Conservation (phyloP, 2,888 invertebrate genomes). For the Dasypogon diadema region DNA sequence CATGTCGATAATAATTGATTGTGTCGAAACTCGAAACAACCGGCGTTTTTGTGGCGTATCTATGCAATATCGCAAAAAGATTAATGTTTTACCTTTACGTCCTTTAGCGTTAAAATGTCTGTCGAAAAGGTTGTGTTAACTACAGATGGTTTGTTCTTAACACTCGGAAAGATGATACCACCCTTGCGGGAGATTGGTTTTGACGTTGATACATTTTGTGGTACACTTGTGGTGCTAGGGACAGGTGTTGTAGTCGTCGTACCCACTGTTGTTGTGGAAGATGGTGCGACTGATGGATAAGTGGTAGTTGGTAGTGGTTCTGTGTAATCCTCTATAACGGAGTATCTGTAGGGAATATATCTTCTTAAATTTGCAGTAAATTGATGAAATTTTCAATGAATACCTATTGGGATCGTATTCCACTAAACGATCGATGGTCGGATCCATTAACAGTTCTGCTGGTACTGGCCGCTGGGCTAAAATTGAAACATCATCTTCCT, state of each 20-base stretch:
- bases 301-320: conserved; percentile 65
- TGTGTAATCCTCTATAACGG: conserved; percentile 65
- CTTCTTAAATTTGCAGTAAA: conserved; percentile 27
- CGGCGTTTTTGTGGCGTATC: neutral
- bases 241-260: conserved; percentile 58
- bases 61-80: neutral
- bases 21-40: too few species aligned
- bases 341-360: conserved; percentile 61
- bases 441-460: conserved; percentile 79
- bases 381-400: neutral
- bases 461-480: conserved; percentile 82
- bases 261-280: conserved; percentile 58
- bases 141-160: conserved; percentile 90
- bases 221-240: conserved; percentile 37
- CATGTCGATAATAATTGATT: neutral
- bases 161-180: conserved; percentile 90
- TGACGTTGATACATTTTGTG: conserved; percentile 61
- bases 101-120: conserved; percentile 82
- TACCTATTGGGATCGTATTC: conserved; percentile 83
- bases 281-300: conserved; percentile 60
- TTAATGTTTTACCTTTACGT: conserved; percentile 78
- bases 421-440: conserved; percentile 82
- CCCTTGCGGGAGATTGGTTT: conserved; percentile 75
- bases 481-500: conserved; percentile 85
- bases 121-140: conserved; percentile 86